Evolutionary conservation across 2,113 vertebrate genomes (phyloP).

Genomic region (Sceloporus undulatus): DNA sequence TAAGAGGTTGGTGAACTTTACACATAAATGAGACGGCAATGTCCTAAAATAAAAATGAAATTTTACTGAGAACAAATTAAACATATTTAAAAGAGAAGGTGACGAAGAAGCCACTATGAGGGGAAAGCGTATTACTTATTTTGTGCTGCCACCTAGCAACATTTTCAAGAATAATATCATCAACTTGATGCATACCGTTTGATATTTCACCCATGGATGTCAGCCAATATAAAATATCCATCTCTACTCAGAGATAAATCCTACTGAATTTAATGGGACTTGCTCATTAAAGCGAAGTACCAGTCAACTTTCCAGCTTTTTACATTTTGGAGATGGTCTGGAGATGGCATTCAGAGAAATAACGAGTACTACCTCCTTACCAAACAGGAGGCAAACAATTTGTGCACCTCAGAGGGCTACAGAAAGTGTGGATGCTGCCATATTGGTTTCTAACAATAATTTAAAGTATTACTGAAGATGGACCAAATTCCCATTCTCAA

Average conservation of each 20-base stretch:
- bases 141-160: constrained; percentile 34
- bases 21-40: not conserved
- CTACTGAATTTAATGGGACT: not conserved
- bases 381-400: not conserved
- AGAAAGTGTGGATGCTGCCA: not conserved
- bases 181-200: no score
- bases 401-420: not conserved
- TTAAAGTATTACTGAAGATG: not conserved
- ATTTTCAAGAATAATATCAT: constrained; percentile 1
- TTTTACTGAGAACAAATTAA: not conserved
- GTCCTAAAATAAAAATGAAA: not conserved
- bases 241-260: not conserved
- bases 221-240: no score
- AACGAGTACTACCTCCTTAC: not conserved
- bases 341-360: not conserved
- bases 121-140: constrained; percentile 13
- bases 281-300: not conserved
- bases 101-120: no score
- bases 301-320: not conserved
- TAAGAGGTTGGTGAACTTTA: not conserved
- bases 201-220: no score
- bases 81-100: not conserved
- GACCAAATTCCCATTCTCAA: no score
- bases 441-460: not conserved
- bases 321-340: not conserved